Base-by-base conservation (phyloP, 2,888 invertebrate species). In the Latrodectus hesperus region DNA sequence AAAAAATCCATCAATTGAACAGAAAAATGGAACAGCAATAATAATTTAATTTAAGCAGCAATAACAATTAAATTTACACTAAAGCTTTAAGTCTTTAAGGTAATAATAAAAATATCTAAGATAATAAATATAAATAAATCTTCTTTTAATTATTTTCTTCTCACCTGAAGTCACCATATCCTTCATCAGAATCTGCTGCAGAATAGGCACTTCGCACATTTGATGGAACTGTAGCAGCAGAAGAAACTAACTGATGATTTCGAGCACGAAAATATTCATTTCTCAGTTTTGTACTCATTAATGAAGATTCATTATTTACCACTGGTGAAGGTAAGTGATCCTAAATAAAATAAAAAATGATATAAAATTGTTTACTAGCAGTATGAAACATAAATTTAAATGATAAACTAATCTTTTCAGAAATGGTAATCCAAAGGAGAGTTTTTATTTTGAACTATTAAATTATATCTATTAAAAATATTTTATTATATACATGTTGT, bases 131-230 rank as follows among this genome's bases (percentile, higher is more conserved):
- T 4, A 38, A 38, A 38, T 38, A 38, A 38, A 38, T 38, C 38
- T 38, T 22, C 22, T 22, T 22, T 38, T 38, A 38, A 60, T 10
- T 60, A 16, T 60, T 60, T 60, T 12, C n/a, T 9, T 60, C 12
- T n/a, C 64, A 86, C 86, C 86, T 76, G 17, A 22, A 70, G 53
- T 81, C 76, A 77, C 26, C 72, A 16, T 70, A 60, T n/a, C 71
- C 83, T 68, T 85, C 85, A 81, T 81, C 86, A 64, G 81, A 81
- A 67, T 81, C 81, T 38, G 71, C 51, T 64, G 55, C 55, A 52
- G 22, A 67, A 81, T 17, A 81, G 52, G 4, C 70, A 10, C 6
- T 53, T 77, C 60, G 86, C 76, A 65, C 73, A n/a, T 60, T 60
- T 16, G 60, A 72, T 38, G 81, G n/a, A 52, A 81, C 53, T 26